phyloP scores from a whole-genome alignment of 2,797 vertebrate species.

The Myotis vivesi region DNA sequence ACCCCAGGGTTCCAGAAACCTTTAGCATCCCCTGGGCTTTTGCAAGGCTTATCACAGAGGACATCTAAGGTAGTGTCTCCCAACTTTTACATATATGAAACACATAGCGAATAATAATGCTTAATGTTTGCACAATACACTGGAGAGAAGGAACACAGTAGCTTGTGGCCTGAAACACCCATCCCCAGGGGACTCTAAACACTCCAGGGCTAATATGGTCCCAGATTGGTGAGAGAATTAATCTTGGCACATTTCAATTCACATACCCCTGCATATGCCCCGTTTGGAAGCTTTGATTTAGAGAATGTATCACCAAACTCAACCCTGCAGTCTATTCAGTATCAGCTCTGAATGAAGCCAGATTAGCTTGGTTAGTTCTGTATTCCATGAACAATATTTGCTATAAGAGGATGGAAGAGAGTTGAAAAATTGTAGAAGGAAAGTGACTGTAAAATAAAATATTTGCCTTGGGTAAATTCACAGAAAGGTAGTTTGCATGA shows the following conservation, averaged over 20 bases:
- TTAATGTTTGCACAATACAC: not conserved
- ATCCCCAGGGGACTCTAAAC: not conserved
- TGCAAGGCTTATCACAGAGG: not conserved
- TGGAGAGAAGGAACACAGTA: not conserved
- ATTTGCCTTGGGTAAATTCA: not conserved
- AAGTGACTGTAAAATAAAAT: not conserved
- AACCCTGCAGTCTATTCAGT: not conserved
- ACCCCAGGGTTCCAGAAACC: not conserved
- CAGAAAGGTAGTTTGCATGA: not conserved
- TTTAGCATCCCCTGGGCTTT: not conserved
- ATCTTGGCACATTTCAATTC: not conserved
- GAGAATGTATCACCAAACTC: not conserved
- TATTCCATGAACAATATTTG: not conserved
- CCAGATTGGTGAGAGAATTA: not conserved
- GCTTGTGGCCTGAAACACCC: not conserved
- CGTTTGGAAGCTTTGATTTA: not conserved
- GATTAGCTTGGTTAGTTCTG: not conserved
- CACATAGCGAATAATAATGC: not conserved
- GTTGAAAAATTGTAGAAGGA: not conserved
- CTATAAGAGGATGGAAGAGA: not conserved
- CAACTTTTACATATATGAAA: not conserved
- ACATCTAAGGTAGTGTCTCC: not conserved
- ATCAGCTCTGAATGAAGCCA: not conserved
- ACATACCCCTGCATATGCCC: not conserved
- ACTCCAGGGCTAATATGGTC: not conserved